Evolutionary conservation across 1,140 invertebrate genomes (phyloP), one percentile per base, ranked within the genome.

Genomic region (Eurosta solidaginis): DNA sequence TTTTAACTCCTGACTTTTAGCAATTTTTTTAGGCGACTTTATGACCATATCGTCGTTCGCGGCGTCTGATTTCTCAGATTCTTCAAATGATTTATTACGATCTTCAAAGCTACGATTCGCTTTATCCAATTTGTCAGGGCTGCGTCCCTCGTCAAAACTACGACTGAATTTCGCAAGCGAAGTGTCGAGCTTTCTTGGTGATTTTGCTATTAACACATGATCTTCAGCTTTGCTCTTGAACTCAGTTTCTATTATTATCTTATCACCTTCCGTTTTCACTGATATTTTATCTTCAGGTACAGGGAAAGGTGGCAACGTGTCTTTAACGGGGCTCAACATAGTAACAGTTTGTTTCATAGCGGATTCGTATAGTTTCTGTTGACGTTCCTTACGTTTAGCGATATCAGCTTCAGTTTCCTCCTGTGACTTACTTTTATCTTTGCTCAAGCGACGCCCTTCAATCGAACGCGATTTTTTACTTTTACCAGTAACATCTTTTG

Each of bases 291-390:
- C 92, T 84, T 92, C 92, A 20, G 92, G 91, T 52, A 91, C 90
- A 25, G 92, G 92, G 81, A 93, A 93, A 12, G 92, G 90, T 3
- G 92, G 92, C 78, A 92, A 80, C 2, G 90, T 89, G 83, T 92
- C 92, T 84, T 92, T 92, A 0, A 92, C 92, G 5, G 92, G 92
- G 86, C 92, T 92, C 33, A 92, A 90, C 79, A 93, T 86, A 2
- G 91, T 92, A 82, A 92, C 92, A 1, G 92, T 93, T 86, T 92
- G 92, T 83, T 92, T 92, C 80, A 93, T 90, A 7, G 92, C 92
- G 22, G 91, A 92, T 87, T 93, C 92, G 81, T 92, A 93, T 1
- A 93, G 88, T 88, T 92, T 91, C 83, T 93, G 92, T 82, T 93
- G 92, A 77, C 92, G 91, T 82, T 92, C 92, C 83, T 92, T 92